phyloP scores from a whole-genome alignment of 2,113 vertebrate genomes.

The Marcusenius ussheri region DNA sequence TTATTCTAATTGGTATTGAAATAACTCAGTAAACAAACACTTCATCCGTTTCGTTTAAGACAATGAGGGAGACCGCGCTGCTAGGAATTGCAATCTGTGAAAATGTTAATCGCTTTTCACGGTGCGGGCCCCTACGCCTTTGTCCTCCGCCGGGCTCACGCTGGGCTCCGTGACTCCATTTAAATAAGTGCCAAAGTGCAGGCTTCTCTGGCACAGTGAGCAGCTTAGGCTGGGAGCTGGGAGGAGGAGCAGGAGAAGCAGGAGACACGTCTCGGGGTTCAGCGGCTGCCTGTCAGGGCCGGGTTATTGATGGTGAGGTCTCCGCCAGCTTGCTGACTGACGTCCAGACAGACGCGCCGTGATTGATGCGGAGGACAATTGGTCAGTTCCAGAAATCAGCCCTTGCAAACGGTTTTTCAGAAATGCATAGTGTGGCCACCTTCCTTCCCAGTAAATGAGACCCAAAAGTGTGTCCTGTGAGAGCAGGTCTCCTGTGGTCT shows the following conservation, averaged over 20 bases:
- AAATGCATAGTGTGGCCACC: constrained; percentile 28
- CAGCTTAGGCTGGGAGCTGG: constrained; percentile 26
- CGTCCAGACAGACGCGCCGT: constrained; percentile 45
- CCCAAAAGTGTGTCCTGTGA: constrained; percentile 22
- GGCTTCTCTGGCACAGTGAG: constrained; percentile 33
- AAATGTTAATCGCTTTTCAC: constrained; percentile 60
- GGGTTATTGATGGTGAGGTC: constrained; percentile 53
- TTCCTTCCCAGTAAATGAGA: constrained; percentile 41
- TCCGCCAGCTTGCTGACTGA: constrained; percentile 47
- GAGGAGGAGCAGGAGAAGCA: not conserved
- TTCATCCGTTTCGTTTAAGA: constrained; percentile 49
- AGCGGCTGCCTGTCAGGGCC: constrained; percentile 5
- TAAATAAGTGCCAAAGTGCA: constrained; percentile 47
- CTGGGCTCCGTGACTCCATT: constrained; percentile 45
- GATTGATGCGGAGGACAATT: constrained; percentile 59
- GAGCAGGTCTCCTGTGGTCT: constrained; percentile 30
- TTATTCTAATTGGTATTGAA: constrained; percentile 61
- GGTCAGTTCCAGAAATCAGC: constrained; percentile 38
- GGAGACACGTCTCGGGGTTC: not conserved
- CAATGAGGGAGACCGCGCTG: constrained; percentile 36
- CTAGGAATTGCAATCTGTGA: constrained; percentile 54
- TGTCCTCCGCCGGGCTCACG: constrained; percentile 47
- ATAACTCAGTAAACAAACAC: constrained; percentile 58
- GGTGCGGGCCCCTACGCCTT: constrained; percentile 43
- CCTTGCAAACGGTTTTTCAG: constrained; percentile 20